Evolutionary conservation across 2,797 vertebrate species (phyloP).

Genomic region (Rousettus madagascariensis): DNA sequence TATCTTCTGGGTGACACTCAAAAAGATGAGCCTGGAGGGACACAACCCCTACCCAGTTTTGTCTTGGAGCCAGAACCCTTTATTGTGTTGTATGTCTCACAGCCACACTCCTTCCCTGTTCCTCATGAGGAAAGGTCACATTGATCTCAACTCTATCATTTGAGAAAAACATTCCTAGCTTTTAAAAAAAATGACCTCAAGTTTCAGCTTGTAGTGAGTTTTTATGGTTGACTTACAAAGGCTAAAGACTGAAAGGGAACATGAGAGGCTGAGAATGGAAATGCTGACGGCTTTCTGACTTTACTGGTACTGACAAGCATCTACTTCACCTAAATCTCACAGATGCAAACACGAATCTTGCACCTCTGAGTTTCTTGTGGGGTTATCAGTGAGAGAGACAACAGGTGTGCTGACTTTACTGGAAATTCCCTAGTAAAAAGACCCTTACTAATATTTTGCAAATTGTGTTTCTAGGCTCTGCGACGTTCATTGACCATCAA

Average conservation of each 20-base stretch:
- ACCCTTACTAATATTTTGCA: not conserved
- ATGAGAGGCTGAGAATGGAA: conserved; percentile 2
- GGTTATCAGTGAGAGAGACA: not conserved
- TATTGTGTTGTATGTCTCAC: not conserved
- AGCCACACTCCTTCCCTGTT: not conserved
- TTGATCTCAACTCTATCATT: not conserved
- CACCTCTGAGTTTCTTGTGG: conserved; percentile 40
- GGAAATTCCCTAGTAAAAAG: conserved; percentile 48
- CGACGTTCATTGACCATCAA: not conserved
- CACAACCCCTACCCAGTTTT: not conserved
- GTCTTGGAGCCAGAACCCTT: not conserved
- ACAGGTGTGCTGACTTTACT: not conserved
- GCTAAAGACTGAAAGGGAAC: not conserved
- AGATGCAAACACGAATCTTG: not conserved
- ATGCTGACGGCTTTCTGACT: not conserved
- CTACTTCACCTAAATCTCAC: not conserved
- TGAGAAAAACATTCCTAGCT: conserved; percentile 27
- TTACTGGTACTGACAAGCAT: not conserved
- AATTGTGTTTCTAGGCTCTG: not conserved
- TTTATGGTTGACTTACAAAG: conserved; percentile 44
- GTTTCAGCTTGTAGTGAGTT: conserved; percentile 48
- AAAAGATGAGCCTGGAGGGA: not conserved
- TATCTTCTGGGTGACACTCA: not conserved
- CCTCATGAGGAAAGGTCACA: not conserved
- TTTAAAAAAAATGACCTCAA: not conserved